Percentiles rank a stretch among this genome's conserved stretches.
Conservation (phyloP, 2,888 invertebrate species). For the Orthonychiurus folsomi region DNA sequence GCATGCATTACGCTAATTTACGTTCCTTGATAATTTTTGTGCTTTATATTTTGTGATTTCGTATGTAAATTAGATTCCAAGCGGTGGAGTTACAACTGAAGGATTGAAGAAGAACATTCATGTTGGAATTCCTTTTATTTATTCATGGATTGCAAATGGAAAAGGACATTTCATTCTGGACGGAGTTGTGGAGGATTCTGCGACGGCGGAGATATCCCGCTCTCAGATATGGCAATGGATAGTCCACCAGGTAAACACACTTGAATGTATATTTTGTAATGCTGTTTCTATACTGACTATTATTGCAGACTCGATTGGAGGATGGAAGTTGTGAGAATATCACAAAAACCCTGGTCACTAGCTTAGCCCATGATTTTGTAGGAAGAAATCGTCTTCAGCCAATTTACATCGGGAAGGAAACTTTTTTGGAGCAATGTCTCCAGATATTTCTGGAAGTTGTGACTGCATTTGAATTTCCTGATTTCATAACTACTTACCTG, state of each 20-base stretch:
- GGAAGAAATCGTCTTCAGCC: background rate
- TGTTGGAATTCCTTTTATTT: conserved; percentile 58
- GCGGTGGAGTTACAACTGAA: conserved; percentile 55
- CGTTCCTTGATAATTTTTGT: too few relatives aligned
- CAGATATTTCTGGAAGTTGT: conserved; percentile 56
- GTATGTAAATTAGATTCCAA: too few relatives aligned
- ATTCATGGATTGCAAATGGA: conserved; percentile 57
- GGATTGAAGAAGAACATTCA: conserved; percentile 58
- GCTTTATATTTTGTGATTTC: too few relatives aligned
- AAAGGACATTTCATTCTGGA: conserved; percentile 58
- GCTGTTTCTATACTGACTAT: background rate
- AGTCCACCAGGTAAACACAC: background rate
- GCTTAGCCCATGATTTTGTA: conserved; percentile 22
- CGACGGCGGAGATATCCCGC: conserved; percentile 65
- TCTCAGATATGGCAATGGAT: conserved; percentile 68
- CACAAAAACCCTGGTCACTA: conserved; percentile 48
- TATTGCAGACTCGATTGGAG: conserved; percentile 49
- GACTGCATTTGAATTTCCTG: conserved; percentile 52
- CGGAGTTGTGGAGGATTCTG: conserved; percentile 61
- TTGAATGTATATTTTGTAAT: background rate
- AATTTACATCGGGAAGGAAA: background rate
- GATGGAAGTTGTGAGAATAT: conserved; percentile 47
- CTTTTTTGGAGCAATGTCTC: conserved; percentile 41
- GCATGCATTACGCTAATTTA: too few relatives aligned
- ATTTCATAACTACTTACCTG: conserved; percentile 58